phyloP scores from a whole-genome alignment of 2,888 invertebrate species.

The Cyrtodaria siliqua region DNA sequence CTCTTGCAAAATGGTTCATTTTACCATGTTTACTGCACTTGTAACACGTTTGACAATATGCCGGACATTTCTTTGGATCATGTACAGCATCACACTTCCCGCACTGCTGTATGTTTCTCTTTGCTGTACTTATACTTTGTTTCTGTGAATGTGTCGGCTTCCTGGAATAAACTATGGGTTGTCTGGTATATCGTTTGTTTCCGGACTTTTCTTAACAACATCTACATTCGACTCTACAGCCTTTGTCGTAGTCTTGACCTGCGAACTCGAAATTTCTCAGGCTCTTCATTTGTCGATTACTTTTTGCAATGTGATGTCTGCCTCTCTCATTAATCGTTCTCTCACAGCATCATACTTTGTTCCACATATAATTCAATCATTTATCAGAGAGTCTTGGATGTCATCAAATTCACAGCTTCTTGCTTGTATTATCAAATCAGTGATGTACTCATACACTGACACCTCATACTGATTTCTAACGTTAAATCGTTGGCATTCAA shows the following conservation, averaged over 20 bases:
- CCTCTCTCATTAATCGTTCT: not conserved
- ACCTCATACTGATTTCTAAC: conserved; percentile 22
- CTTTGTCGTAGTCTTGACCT: not conserved
- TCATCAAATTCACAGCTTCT: conserved; percentile 53
- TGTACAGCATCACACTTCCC: conserved; percentile 17
- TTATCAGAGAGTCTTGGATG: conserved; percentile 32
- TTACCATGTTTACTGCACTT: conserved; percentile 1
- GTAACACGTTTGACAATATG: conserved; percentile 13
- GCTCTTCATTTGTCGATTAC: not conserved
- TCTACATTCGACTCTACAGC: conserved; percentile 8
- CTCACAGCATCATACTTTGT: not conserved
- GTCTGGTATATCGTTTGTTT: too few relatives aligned
- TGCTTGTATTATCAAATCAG: conserved; percentile 27
- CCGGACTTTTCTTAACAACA: conserved; percentile 10
- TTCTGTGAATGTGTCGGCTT: too few relatives aligned
- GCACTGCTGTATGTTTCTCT: conserved; percentile 14
- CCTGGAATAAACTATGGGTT: too few relatives aligned
- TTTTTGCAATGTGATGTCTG: not conserved
- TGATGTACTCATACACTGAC: conserved; percentile 13
- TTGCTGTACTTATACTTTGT: conserved; percentile 12
- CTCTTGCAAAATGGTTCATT: not conserved
- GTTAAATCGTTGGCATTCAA: conserved; percentile 48
- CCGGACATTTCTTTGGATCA: conserved; percentile 24
- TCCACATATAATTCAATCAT: conserved; percentile 49
- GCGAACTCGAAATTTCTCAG: not conserved